These are phyloP conservation scores for Pteromalus puparum DNA, from an alignment of 1,140 invertebrate species.

Conservation along the genomic window DNA sequence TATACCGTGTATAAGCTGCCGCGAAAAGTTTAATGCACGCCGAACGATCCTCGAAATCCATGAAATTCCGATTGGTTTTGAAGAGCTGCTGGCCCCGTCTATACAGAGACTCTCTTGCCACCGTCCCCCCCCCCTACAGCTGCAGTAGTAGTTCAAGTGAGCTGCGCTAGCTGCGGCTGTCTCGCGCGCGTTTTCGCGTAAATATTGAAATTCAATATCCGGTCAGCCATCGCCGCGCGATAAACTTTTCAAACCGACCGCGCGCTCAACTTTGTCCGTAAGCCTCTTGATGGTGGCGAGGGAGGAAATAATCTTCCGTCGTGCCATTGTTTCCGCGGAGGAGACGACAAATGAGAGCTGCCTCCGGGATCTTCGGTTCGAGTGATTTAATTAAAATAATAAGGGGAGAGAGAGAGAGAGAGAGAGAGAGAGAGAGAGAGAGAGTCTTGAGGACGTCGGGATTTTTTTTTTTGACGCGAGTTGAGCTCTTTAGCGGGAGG, in stretches of 20 bases:
- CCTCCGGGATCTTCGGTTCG: not conserved
- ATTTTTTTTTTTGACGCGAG: no score
- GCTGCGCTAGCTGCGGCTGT: not conserved
- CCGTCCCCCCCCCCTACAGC: no score
- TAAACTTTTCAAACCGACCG: slow-evolving; percentile 23
- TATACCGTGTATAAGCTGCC: no score
- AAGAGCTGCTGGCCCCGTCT: not conserved
- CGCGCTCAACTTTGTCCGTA: slow-evolving; percentile 5
- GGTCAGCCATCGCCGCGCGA: not conserved
- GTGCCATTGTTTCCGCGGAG: slow-evolving; percentile 5
- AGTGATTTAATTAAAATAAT: slow-evolving; percentile 47
- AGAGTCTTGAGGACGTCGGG: not conserved
- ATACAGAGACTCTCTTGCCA: no score
- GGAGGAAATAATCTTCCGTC: slow-evolving; percentile 3
- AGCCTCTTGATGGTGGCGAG: not conserved
- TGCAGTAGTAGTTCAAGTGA: slow-evolving; percentile 1
- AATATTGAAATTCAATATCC: slow-evolving; percentile 49
- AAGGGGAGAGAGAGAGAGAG: not conserved
- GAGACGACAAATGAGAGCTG: not conserved
- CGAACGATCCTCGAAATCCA: not conserved
- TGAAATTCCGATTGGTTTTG: not conserved
- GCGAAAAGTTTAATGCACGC: slow-evolving; percentile 2
- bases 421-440: no score
- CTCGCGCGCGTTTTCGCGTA: not conserved
- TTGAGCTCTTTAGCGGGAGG: no score